These are phyloP conservation scores for Drosophila lini DNA, from an alignment of 1,140 invertebrate genomes.

Conservation along the genomic window DNA sequence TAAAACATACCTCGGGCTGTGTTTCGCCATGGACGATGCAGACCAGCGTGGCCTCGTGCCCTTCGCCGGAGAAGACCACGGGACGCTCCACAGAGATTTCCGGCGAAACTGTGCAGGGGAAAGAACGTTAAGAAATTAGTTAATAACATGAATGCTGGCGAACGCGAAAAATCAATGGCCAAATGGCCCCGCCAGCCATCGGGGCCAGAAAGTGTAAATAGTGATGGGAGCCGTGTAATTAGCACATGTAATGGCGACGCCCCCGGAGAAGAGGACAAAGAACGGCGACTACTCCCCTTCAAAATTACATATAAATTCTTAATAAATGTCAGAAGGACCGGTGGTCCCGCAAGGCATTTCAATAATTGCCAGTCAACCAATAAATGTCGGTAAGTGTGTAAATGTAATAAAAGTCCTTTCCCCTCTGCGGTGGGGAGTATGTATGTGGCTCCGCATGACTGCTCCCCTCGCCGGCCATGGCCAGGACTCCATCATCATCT, in stretches of 20 bases:
- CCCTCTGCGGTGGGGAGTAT: neutral
- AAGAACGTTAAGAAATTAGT: slow-evolving; percentile 72
- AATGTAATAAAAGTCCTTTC: slow-evolving; percentile 49
- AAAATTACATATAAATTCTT: slow-evolving; percentile 80
- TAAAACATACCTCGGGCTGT: slow-evolving; percentile 87
- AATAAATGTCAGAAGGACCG: slow-evolving; percentile 66
- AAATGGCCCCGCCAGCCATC: slow-evolving; percentile 21
- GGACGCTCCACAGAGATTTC: slow-evolving; percentile 88
- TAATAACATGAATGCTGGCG: slow-evolving; percentile 53
- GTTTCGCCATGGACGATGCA: slow-evolving; percentile 89
- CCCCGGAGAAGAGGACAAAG: neutral
- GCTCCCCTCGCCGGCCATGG: neutral
- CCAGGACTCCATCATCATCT: slow-evolving; percentile 23
- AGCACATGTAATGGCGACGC: slow-evolving; percentile 32
- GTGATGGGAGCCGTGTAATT: slow-evolving; percentile 52
- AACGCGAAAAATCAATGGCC: slow-evolving; percentile 50
- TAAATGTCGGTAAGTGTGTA: slow-evolving; percentile 54
- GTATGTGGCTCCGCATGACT: neutral
- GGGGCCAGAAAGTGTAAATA: slow-evolving; percentile 21
- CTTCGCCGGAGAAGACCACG: slow-evolving; percentile 88
- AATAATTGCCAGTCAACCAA: slow-evolving; percentile 68
- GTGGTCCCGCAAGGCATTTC: slow-evolving; percentile 49
- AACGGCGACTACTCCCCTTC: slow-evolving; percentile 21
- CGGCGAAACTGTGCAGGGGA: slow-evolving; percentile 85
- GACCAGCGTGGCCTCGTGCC: slow-evolving; percentile 88